Conservation (phyloP, 64 coral and sea anemone genomes). For the Montipora cactus region DNA sequence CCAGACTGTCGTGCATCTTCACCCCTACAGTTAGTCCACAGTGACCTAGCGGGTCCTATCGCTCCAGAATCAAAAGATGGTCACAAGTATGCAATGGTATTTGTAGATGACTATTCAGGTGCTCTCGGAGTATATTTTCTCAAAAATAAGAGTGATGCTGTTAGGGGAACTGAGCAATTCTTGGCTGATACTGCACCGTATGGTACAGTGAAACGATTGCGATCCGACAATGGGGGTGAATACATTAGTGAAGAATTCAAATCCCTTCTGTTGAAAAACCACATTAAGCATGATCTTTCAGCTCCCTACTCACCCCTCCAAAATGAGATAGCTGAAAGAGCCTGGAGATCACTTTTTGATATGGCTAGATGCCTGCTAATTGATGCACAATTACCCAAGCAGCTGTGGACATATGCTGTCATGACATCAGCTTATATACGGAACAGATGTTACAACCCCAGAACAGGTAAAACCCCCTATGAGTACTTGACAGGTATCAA, state of each 20-base stretch:
- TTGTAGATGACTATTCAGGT: slow-evolving; percentile 62
- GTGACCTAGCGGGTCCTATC: slow-evolving; percentile 53
- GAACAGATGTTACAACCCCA: no score
- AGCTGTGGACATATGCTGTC: no score
- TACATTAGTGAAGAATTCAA: slow-evolving; percentile 26
- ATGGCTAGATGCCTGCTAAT: slow-evolving; percentile 68
- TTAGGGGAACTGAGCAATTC: slow-evolving; percentile 59
- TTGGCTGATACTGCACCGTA: slow-evolving; percentile 56
- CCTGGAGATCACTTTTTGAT: slow-evolving; percentile 62
- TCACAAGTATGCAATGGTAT: slow-evolving; percentile 50
- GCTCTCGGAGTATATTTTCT: slow-evolving; percentile 53
- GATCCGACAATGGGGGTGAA: slow-evolving; percentile 59
- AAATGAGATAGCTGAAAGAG: not conserved
- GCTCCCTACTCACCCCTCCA: slow-evolving; percentile 51
- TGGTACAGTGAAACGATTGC: slow-evolving; percentile 53
- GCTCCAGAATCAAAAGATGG: slow-evolving; percentile 31
- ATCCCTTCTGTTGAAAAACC: slow-evolving; percentile 22
- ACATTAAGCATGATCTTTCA: slow-evolving; percentile 46
- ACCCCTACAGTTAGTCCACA: slow-evolving; percentile 43
- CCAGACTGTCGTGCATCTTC: slow-evolving; percentile 29
- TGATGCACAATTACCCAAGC: not conserved
- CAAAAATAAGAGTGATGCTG: slow-evolving; percentile 35
- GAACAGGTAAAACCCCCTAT: no score
- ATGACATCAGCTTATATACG: no score
- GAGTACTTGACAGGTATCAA: no score